Percentiles rank a stretch among this genome's conserved stretches.
phyloP scores from a whole-genome alignment of 2,888 invertebrate genomes.

The Heliconius sara region DNA sequence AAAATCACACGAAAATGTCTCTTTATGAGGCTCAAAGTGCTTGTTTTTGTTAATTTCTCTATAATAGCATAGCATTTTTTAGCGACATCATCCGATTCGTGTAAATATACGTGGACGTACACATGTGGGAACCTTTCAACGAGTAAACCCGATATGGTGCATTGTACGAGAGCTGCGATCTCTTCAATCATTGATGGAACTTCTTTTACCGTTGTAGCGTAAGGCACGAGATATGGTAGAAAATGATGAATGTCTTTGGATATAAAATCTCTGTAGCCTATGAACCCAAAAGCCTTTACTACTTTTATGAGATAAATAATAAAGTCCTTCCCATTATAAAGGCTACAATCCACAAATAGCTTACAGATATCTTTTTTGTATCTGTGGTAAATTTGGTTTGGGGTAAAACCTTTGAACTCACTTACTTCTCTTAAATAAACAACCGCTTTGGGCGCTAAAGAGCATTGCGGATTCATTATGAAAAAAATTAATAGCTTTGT shows the following conservation, averaged over 20 bases:
- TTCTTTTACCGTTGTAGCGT: slow-evolving; percentile 82
- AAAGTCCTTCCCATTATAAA: slow-evolving; percentile 83
- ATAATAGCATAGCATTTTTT: slow-evolving; percentile 86
- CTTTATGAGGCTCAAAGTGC: slow-evolving; percentile 84
- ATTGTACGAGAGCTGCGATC: slow-evolving; percentile 84
- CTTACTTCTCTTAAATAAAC: slow-evolving; percentile 84
- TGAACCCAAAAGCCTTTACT: slow-evolving; percentile 87
- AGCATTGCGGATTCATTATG: slow-evolving; percentile 86
- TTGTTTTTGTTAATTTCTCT: slow-evolving; percentile 83
- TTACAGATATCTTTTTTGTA: slow-evolving; percentile 86
- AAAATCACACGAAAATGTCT: slow-evolving; percentile 86
- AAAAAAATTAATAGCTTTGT: slow-evolving; percentile 84
- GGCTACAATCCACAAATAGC: slow-evolving; percentile 85
- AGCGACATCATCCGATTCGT: slow-evolving; percentile 83
- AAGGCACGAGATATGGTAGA: slow-evolving; percentile 85
- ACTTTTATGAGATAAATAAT: slow-evolving; percentile 85
- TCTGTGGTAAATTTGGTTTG: slow-evolving; percentile 84
- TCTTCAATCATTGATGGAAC: slow-evolving; percentile 86
- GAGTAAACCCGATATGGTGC: slow-evolving; percentile 85
- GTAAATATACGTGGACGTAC: slow-evolving; percentile 88
- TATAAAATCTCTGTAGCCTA: slow-evolving; percentile 87
- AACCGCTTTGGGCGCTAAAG: slow-evolving; percentile 82
- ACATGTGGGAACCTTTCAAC: slow-evolving; percentile 87
- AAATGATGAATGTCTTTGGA: slow-evolving; percentile 88
- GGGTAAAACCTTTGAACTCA: slow-evolving; percentile 78